Evolutionary conservation across 2,113 vertebrate species (phyloP).

Genomic region (Lepisosteus osseus): DNA sequence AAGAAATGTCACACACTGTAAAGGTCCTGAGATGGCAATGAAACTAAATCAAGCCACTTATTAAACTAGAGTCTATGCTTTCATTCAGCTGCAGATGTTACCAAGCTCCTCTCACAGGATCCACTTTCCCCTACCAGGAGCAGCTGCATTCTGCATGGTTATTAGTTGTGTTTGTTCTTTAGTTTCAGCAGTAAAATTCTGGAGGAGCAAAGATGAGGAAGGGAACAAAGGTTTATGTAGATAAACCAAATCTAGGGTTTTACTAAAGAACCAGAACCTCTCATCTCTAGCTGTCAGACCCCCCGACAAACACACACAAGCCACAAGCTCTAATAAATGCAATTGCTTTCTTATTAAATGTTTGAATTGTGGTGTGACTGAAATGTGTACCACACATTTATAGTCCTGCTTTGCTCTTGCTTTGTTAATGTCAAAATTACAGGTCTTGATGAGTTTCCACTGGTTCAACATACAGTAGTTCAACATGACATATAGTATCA

Average conservation of each 20-base stretch:
- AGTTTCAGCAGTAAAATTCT: conserved; percentile 31
- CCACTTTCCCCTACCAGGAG: conserved; percentile 33
- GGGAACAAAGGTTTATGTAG: conserved; percentile 37
- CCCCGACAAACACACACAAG: too few species aligned
- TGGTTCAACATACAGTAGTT: too few species aligned
- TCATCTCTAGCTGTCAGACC: conserved; percentile 36
- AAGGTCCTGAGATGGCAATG: too few species aligned
- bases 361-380: conserved; percentile 25
- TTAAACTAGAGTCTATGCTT: too few species aligned
- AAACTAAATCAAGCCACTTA: too few species aligned
- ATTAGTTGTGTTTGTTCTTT: conserved; percentile 43
- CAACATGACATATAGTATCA: too few species aligned
- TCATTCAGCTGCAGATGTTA: too few species aligned
- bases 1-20: too few species aligned
- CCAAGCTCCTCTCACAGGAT: too few species aligned
- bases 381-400: conserved; percentile 10
- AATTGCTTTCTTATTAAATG: conserved; percentile 20
- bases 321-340: conserved; percentile 43
- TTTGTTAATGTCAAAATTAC: conserved; percentile 32
- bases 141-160: conserved; percentile 36
- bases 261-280: conserved; percentile 42
- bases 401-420: neutral
- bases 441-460: conserved; percentile 17
- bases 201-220: conserved; percentile 14
- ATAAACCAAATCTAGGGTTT: conserved; percentile 47